Percentiles rank a stretch among this genome's conserved stretches.
phyloP scores from a whole-genome alignment of 2,113 vertebrate genomes.

The Halcyon malimbica region DNA sequence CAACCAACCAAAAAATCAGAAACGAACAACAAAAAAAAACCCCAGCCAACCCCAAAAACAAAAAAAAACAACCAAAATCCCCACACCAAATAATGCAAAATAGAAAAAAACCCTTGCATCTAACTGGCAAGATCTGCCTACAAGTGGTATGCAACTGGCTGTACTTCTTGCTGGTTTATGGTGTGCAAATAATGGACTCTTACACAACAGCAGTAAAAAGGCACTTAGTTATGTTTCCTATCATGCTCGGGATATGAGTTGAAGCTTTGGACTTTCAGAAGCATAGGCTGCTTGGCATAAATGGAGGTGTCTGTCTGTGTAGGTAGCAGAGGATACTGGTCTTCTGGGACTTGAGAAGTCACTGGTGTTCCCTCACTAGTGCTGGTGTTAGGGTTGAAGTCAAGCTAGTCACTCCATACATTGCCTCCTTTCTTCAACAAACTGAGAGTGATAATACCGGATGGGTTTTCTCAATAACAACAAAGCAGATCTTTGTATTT shows the following conservation, averaged over 20 bases:
- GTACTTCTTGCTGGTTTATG: conserved; percentile 23
- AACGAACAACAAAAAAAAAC: background rate
- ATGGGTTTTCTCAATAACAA: background rate
- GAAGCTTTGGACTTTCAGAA: background rate
- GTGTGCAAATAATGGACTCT: conserved; percentile 46
- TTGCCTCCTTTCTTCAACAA: background rate
- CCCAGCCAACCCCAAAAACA: no score
- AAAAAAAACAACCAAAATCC: no score
- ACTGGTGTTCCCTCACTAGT: background rate
- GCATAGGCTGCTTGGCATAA: background rate
- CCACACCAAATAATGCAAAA: background rate
- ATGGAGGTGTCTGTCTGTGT: background rate
- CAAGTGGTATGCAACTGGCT: background rate
- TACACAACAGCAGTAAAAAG: conserved; percentile 25
- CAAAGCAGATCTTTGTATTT: background rate
- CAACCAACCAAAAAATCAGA: background rate
- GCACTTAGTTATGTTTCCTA: background rate
- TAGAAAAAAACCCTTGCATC: background rate
- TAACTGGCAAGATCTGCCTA: background rate
- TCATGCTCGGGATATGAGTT: background rate
- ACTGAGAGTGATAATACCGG: background rate
- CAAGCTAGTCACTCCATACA: background rate
- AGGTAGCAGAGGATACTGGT: background rate
- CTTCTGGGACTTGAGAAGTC: background rate
- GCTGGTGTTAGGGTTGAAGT: background rate